phyloP scores from a whole-genome alignment of 2,113 vertebrate genomes.

The Hippocampus abdominalis region DNA sequence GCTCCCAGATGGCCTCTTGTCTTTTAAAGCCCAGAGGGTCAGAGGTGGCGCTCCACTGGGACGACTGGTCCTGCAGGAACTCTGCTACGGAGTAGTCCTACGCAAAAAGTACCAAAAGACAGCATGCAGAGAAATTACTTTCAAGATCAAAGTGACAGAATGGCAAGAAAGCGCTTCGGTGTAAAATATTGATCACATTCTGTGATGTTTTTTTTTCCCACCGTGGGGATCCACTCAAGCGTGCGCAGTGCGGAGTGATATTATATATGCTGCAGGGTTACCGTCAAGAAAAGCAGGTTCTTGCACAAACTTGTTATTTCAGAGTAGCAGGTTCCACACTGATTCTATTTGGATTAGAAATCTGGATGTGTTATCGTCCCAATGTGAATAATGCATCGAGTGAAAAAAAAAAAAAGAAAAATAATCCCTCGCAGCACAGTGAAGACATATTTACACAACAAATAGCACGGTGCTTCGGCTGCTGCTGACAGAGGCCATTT shows the following conservation, averaged over 20 bases:
- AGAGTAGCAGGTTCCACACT: slow-evolving; percentile 24
- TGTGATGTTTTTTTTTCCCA: neutral
- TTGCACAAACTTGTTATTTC: slow-evolving; percentile 22
- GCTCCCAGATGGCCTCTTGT: slow-evolving; percentile 84
- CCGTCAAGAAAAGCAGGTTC: slow-evolving; percentile 48
- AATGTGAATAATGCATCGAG: slow-evolving; percentile 17
- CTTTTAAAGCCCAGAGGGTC: slow-evolving; percentile 67
- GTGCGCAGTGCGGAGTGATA: slow-evolving; percentile 31
- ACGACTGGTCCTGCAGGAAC: slow-evolving; percentile 72
- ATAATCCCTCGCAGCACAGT: neutral
- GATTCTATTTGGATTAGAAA: slow-evolving; percentile 44
- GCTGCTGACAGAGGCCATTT: neutral
- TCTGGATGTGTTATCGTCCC: slow-evolving; percentile 31
- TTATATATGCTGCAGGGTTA: slow-evolving; percentile 1
- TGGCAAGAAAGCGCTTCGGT: neutral
- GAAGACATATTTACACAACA: slow-evolving; percentile 33
- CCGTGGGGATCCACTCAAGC: slow-evolving; percentile 6
- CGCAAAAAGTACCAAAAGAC: neutral
- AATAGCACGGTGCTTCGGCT: slow-evolving; percentile 6
- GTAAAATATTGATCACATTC: neutral
- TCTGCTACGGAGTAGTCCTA: slow-evolving; percentile 80
- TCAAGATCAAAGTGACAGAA: neutral
- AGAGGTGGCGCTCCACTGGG: slow-evolving; percentile 50
- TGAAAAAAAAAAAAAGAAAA: neutral
- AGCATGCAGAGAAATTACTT: neutral